phyloP scores from a whole-genome alignment of 2,888 invertebrate species.

The Caenorhabditis macrosperma region DNA sequence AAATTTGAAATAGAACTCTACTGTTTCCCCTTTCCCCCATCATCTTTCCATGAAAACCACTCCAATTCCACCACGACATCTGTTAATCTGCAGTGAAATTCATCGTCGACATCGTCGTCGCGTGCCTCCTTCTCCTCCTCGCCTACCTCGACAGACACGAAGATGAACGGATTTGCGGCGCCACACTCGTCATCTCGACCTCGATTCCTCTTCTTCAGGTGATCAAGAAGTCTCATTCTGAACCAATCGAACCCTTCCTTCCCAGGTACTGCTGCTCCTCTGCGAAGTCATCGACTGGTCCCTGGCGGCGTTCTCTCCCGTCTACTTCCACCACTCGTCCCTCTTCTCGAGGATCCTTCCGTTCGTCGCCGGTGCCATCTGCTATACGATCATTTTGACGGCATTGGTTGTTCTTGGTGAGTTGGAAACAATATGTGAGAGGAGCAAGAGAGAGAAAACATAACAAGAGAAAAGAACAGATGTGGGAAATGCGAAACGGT shows the following conservation, averaged over 20 bases:
- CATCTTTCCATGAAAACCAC: background rate
- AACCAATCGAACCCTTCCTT: background rate
- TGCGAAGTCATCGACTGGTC: constrained; percentile 69
- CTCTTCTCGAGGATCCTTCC: constrained; percentile 62
- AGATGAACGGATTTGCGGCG: constrained; percentile 59
- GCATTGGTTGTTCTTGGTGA: constrained; percentile 61
- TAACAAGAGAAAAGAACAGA: background rate
- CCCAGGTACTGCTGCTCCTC: constrained; percentile 62
- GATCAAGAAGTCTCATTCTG: background rate
- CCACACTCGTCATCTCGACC: constrained; percentile 60
- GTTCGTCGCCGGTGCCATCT: constrained; percentile 65
- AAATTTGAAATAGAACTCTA: no score
- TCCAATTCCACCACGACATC: background rate
- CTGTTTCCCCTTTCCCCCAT: background rate
- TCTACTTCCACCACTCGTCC: constrained; percentile 66
- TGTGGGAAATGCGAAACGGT: no score
- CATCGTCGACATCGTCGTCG: constrained; percentile 62
- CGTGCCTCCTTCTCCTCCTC: constrained; percentile 53
- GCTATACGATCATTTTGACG: constrained; percentile 57
- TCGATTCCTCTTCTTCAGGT: constrained; percentile 66
- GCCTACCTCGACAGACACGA: constrained; percentile 51
- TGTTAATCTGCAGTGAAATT: constrained; percentile 69
- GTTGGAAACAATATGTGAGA: no score
- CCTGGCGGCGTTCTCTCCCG: constrained; percentile 65
- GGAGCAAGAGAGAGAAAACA: background rate